A percentile compares a stretch with the other conserved stretches of the same genome.
Conservation (phyloP, 2,797 vertebrate species). For the Sebastes matsubarae region DNA sequence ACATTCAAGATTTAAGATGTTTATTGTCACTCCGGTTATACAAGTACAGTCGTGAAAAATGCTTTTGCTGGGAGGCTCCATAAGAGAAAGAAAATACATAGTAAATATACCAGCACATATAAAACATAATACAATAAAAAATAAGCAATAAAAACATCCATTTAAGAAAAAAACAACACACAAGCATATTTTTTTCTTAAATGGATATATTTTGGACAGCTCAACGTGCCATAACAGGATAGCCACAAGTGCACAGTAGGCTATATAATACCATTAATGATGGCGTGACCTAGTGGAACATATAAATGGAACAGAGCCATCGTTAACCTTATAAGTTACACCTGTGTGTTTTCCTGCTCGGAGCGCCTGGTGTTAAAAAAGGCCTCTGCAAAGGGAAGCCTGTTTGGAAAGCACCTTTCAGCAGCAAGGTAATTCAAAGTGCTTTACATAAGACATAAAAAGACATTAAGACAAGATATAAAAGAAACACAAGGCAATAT, state of each 20-base stretch:
- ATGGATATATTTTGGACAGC: neutral
- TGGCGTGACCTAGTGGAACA: neutral
- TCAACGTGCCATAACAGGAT: neutral
- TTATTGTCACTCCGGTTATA: neutral
- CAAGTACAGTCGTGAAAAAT: neutral
- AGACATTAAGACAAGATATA: neutral
- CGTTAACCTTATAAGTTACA: neutral
- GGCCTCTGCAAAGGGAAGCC: neutral
- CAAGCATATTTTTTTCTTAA: too few species aligned
- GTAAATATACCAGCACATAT: neutral
- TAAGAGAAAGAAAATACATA: neutral
- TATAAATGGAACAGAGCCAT: neutral
- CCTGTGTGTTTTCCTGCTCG: neutral
- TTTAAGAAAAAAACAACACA: neutral
- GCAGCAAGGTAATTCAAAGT: neutral
- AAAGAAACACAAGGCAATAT: neutral
- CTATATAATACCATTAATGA: neutral
- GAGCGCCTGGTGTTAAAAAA: neutral
- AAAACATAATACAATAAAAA: neutral
- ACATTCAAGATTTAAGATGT: neutral
- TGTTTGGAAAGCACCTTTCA: neutral
- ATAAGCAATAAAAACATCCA: neutral
- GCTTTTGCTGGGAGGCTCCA: neutral
- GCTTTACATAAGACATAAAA: neutral
- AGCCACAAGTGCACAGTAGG: accelerated